phyloP scores from a whole-genome alignment of 1,140 invertebrate genomes.

The Drosophila ercepeae region DNA sequence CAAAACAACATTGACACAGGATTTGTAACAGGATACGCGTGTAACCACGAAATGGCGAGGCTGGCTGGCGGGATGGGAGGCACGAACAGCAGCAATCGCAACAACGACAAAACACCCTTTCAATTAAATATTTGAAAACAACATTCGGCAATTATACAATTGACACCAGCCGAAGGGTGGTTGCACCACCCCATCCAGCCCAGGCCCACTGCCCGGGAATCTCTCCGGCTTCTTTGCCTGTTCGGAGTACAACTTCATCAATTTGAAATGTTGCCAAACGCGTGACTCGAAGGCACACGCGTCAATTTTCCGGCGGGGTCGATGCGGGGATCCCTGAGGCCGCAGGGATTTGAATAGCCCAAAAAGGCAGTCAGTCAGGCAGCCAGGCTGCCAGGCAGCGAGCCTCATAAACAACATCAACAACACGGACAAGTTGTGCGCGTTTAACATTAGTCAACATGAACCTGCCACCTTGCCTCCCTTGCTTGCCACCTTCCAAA shows the following conservation, averaged over 20 bases:
- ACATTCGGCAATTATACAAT: conserved; percentile 83
- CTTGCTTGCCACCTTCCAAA: conserved; percentile 17
- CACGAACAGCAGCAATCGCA: conserved; percentile 13
- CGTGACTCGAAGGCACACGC: conserved; percentile 68
- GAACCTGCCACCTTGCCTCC: conserved; percentile 53
- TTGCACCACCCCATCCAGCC: neutral
- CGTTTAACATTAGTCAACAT: conserved; percentile 76
- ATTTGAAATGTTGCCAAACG: conserved; percentile 74
- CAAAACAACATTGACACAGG: conserved; percentile 74
- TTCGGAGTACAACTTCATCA: conserved; percentile 74
- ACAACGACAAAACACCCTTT: conserved; percentile 76
- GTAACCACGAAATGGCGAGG: conserved; percentile 75
- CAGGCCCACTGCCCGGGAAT: too few species aligned
- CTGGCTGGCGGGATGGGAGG: neutral
- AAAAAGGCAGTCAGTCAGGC: neutral
- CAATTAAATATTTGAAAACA: conserved; percentile 83
- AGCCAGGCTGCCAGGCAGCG: conserved; percentile 44
- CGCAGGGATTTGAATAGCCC: conserved; percentile 70
- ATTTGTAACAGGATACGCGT: conserved; percentile 84
- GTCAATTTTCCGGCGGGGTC: conserved; percentile 56
- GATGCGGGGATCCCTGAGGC: conserved; percentile 37
- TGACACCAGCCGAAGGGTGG: conserved; percentile 65
- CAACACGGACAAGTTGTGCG: conserved; percentile 75
- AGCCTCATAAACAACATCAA: conserved; percentile 80
- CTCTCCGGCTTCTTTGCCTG: neutral